Evolutionary conservation across 2,113 vertebrate genomes (phyloP).

Genomic region (Cinclus cinclus): DNA sequence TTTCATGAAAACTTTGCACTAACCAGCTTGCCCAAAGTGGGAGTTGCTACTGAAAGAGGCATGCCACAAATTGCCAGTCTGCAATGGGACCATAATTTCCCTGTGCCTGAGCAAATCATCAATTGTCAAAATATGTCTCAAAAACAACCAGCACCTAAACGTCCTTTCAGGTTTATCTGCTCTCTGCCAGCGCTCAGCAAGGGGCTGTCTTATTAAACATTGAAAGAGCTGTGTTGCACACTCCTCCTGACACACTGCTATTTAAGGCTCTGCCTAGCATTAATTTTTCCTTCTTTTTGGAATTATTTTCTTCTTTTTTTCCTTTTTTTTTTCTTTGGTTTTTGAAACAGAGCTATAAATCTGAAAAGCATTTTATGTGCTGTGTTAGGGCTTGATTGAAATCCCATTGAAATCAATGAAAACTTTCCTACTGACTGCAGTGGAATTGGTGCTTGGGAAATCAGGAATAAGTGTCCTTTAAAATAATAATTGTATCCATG

Average conservation of each 20-base stretch:
- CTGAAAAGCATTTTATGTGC: neutral
- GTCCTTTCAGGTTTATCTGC: neutral
- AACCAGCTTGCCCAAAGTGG: neutral
- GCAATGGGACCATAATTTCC: neutral
- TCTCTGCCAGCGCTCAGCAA: neutral
- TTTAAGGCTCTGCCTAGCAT: neutral
- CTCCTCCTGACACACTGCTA: neutral
- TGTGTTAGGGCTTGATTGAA: conserved; percentile 15
- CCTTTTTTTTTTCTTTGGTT: neutral
- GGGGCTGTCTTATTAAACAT: neutral
- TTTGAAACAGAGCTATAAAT: conserved; percentile 14
- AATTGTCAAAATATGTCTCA: neutral
- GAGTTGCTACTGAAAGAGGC: neutral
- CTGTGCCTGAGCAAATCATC: neutral
- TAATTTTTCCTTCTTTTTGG: neutral
- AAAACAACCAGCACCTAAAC: neutral
- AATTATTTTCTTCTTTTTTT: neutral
- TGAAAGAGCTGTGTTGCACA: neutral
- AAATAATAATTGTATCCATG: neutral
- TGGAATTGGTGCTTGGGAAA: neutral
- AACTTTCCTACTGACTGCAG: neutral
- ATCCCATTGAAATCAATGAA: neutral
- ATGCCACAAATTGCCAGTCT: neutral
- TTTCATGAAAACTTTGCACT: neutral
- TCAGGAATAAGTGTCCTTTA: neutral